Evolutionary conservation across 2,797 vertebrate genomes (phyloP), one percentile per base, ranked within the genome.

Genomic region (Spondyliosoma cantharus): DNA sequence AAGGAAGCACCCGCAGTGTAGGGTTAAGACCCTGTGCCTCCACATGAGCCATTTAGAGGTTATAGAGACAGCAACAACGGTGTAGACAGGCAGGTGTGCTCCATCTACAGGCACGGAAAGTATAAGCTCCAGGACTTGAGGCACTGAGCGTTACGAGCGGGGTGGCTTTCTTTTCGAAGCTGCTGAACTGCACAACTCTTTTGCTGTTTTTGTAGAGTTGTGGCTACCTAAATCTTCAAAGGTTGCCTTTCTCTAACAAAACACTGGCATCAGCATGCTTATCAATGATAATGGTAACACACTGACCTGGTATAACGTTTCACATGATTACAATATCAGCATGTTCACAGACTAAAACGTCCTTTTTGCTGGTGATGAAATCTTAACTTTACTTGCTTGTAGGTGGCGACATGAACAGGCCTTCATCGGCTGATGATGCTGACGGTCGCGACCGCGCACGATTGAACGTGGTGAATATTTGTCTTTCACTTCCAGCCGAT

Each of bases 1-100:
- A 56, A 75, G 54, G 58, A 74, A 79, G 75, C 87, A 74, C 11
- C 78, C 69, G 65, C 68, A 60, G 32, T 11, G 56, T 37, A 37
- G 32, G 7, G 32, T 66, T 25, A 24, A 24, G 12, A 45, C n/a
- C n/a, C 24, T 45, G 59, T 4, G 62, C 54, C 67, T 74, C 54
- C 65, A 63, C 66, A 46, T 50, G 17, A 61, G 17, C 25, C 57
- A 29, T 13, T n/a, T 49, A 37, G 15, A 64, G 37, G n/a, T 54
- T 59, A 67, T 15, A 75, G 29, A 60, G 46, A 63, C 15, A 70
- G 53, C 52, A 65, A 14, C 19, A 56, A 22, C 42, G 29, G 46
- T 27, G 53, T n/a, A 32, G 54, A 54, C 15, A 27, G 29, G 27
- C 32, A 79, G 49, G 66, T 63, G 61, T 53, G 25, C 3, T 4